Conservation (phyloP, 2,888 invertebrate genomes). For the Antheraea assamensis region DNA sequence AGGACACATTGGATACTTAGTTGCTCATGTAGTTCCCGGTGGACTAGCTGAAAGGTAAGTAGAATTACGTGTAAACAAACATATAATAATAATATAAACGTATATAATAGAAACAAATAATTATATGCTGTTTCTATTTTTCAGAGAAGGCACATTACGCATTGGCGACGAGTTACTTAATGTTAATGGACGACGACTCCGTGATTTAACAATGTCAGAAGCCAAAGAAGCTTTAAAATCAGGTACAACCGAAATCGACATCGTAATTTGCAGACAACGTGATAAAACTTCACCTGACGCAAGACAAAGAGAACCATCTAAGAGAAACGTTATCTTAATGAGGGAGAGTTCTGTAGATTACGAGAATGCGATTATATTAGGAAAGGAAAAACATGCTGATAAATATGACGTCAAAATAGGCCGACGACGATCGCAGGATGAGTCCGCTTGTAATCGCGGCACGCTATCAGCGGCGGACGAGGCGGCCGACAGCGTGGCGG, state of each 20-base stretch:
- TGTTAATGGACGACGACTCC: constrained; percentile 86
- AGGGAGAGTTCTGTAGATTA: constrained; percentile 88
- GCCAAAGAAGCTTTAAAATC: constrained; percentile 85
- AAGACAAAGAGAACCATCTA: constrained; percentile 52
- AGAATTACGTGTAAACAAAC: neutral
- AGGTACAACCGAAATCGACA: constrained; percentile 84
- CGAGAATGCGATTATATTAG: constrained; percentile 83
- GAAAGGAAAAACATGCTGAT: constrained; percentile 74
- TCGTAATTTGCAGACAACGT: constrained; percentile 83
- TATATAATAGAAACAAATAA: neutral
- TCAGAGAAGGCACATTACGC: constrained; percentile 84
- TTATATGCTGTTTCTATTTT: constrained; percentile 34
- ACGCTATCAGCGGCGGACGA: constrained; percentile 75
- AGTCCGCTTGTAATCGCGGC: constrained; percentile 74
- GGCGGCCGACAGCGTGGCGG: constrained; percentile 59
- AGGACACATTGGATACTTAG: constrained; percentile 85
- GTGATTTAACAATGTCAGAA: constrained; percentile 85
- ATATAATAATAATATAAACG: neutral
- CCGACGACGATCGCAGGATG: constrained; percentile 84
- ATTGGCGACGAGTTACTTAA: constrained; percentile 88
- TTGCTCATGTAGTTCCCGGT: constrained; percentile 87
- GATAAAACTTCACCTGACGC: constrained; percentile 51
- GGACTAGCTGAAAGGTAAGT: constrained; percentile 86
- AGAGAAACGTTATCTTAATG: constrained; percentile 64
- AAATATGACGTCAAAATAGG: constrained; percentile 85